phyloP scores from a whole-genome alignment of 2,797 vertebrate species.

The Oophaga sylvatica region DNA sequence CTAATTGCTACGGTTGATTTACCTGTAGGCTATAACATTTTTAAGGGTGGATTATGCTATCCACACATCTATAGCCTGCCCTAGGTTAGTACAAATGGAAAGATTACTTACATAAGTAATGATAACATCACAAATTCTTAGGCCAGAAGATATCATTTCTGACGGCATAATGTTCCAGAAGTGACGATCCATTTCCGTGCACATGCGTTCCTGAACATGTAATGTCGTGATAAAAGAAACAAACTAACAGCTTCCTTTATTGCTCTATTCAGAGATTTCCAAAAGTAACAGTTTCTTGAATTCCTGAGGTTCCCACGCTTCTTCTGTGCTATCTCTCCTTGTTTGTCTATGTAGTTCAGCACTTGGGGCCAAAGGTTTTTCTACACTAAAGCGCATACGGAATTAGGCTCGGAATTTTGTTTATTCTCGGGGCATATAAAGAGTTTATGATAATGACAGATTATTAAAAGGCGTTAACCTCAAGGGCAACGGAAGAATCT shows the following conservation, averaged over 20 bases:
- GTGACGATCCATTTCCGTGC: neutral
- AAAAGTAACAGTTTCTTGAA: conserved; percentile 58
- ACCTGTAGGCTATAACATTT: neutral
- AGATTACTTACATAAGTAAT: neutral
- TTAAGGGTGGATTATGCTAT: neutral
- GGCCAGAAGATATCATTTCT: neutral
- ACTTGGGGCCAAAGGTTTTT: conserved; percentile 20
- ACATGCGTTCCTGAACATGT: neutral
- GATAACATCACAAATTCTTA: neutral
- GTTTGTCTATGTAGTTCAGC: conserved; percentile 54
- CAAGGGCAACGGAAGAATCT: neutral
- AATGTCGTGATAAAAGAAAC: neutral
- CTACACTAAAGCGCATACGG: neutral
- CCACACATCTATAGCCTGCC: neutral
- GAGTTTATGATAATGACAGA: conserved; percentile 20
- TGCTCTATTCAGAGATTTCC: conserved; percentile 41
- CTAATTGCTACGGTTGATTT: too few species aligned
- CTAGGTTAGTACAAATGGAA: neutral
- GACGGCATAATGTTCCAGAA: neutral
- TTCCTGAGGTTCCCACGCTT: conserved; percentile 57
- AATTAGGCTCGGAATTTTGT: conserved; percentile 21
- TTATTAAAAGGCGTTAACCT: conserved; percentile 29
- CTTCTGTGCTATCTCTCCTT: conserved; percentile 37
- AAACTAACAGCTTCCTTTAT: conserved; percentile 42
- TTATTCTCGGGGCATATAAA: conserved; percentile 33